Evolutionary conservation across 1,140 invertebrate genomes (phyloP).

Genomic region (Halesus radiatus): DNA sequence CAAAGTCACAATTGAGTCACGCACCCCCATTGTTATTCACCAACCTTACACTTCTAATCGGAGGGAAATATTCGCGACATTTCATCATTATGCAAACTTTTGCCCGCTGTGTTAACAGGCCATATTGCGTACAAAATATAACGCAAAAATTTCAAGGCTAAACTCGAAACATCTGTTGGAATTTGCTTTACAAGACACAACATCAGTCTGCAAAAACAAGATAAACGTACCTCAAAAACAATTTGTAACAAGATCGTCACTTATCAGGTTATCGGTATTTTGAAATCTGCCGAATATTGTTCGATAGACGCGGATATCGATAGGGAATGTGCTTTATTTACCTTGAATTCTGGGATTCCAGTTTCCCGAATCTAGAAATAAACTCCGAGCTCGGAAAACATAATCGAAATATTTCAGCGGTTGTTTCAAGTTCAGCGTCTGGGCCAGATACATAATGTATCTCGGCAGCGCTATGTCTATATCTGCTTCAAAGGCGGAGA

Average conservation of each 20-base stretch:
- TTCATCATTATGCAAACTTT: not conserved
- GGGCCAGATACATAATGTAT: not conserved
- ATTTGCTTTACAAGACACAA: not conserved
- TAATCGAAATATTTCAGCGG: too few relatives aligned
- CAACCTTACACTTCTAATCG: too few relatives aligned
- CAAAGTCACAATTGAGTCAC: too few relatives aligned
- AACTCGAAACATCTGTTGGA: conserved; percentile 2
- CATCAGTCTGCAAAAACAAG: not conserved
- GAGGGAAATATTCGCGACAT: too few relatives aligned
- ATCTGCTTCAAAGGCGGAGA: not conserved
- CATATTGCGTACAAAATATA: conserved; percentile 1
- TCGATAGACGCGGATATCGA: too few relatives aligned
- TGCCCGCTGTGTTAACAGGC: not conserved
- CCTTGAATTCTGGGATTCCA: not conserved
- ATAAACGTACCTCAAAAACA: not conserved
- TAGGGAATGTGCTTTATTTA: not conserved
- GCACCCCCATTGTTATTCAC: too few relatives aligned
- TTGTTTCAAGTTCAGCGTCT: not conserved
- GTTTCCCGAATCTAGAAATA: not conserved
- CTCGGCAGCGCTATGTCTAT: too few relatives aligned
- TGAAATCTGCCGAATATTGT: too few relatives aligned
- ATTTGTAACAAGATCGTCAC: not conserved
- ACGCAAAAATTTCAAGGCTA: conserved; percentile 2
- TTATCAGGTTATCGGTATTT: too few relatives aligned
- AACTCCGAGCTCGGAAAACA: not conserved